A percentile compares a stretch with the other conserved stretches of the same genome.
These are phyloP conservation scores for Notoglanidium macrostoma DNA, from an alignment of 2,797 vertebrate species.

Conservation along the genomic window DNA sequence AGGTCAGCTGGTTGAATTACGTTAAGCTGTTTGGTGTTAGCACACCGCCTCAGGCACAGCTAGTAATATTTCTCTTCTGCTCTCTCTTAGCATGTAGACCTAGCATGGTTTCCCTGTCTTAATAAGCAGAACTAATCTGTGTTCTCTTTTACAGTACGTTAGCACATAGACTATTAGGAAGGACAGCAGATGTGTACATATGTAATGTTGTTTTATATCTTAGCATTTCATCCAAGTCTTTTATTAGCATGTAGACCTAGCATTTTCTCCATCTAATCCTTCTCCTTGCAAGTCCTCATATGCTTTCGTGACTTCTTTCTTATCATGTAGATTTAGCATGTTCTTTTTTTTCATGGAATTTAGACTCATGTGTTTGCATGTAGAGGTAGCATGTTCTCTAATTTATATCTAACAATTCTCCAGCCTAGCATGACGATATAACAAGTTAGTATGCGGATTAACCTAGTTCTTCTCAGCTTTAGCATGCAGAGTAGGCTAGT, in stretches of 20 bases:
- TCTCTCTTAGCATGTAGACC: not conserved
- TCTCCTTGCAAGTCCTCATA: not conserved
- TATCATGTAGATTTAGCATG: not conserved
- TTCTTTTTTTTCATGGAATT: not conserved
- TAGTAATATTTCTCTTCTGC: not conserved
- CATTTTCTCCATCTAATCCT: not conserved
- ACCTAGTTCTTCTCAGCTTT: not conserved
- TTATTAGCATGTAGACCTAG: not conserved
- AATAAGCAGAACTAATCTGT: not conserved
- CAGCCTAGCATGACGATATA: not conserved
- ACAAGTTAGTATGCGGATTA: not conserved
- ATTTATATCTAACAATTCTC: not conserved
- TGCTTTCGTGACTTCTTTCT: not conserved
- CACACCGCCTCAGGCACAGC: not conserved
- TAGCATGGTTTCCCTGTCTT: not conserved
- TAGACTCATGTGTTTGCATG: not conserved
- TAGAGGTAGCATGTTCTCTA: not conserved
- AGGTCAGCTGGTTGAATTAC: slow-evolving; percentile 46
- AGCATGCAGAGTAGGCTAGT: not conserved
- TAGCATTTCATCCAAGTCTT: not conserved
- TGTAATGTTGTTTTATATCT: not conserved
- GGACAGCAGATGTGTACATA: not conserved
- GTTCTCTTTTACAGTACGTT: not conserved
- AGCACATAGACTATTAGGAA: not conserved
- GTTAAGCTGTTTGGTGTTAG: not conserved